Conservation (phyloP, 2,113 vertebrate species). For the Eulacestoma nigropectus region DNA sequence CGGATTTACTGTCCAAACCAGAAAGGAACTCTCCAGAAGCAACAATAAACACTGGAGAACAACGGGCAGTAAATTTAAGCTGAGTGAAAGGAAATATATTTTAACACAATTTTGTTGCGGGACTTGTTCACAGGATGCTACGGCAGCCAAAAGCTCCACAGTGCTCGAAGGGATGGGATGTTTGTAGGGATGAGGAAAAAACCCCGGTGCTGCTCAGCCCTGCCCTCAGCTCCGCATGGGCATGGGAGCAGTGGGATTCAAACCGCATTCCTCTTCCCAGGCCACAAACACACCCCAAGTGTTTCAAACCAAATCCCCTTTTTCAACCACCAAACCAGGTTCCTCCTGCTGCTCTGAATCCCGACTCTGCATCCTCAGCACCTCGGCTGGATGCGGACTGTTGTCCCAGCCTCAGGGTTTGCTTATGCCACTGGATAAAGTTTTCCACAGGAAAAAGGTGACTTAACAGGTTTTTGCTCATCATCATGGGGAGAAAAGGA, state of each 20-base stretch:
- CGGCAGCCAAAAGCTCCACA: neutral
- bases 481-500: neutral
- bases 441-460: neutral
- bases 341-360: neutral
- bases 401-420: accelerated
- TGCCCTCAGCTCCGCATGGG: neutral
- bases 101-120: neutral
- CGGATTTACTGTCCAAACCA: conserved; percentile 8
- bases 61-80: neutral
- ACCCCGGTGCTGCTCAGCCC: neutral
- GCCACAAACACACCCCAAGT: neutral
- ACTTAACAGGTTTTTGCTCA: neutral
- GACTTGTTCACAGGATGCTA: neutral
- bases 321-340: neutral
- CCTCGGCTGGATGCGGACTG: neutral
- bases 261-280: neutral
- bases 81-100: conserved; percentile 18
- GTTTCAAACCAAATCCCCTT: neutral
- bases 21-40: conserved; percentile 49
- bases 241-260: neutral
- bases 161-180: neutral
- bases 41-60: conserved; percentile 31
- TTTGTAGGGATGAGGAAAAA: neutral
- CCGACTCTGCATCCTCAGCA: accelerated
- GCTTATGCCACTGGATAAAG: accelerated